phyloP scores from a whole-genome alignment of 2,888 invertebrate species.

The Ennomos erosarius region DNA sequence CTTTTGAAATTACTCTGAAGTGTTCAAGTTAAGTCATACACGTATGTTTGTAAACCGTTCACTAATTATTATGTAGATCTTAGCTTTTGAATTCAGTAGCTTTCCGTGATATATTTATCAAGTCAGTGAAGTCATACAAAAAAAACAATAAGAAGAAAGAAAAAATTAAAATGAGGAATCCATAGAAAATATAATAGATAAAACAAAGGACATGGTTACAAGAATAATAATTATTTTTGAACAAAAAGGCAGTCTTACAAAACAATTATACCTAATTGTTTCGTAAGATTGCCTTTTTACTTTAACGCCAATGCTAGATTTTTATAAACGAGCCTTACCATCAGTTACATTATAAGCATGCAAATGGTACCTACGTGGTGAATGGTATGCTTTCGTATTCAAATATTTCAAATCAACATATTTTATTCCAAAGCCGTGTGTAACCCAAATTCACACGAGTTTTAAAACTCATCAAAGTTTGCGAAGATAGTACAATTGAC shows the following conservation, averaged over 20 bases:
- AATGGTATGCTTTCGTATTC: slow-evolving; percentile 21
- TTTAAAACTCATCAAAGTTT: slow-evolving; percentile 37
- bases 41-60: slow-evolving; percentile 1
- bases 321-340: no score
- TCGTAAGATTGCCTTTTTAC: no score
- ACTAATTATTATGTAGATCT: background rate
- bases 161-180: no score
- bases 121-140: no score
- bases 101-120: background rate
- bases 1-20: slow-evolving; percentile 4
- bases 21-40: background rate
- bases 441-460: slow-evolving; percentile 29
- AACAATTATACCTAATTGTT: no score
- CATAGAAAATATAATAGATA: no score
- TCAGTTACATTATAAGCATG: no score
- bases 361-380: slow-evolving; percentile 8
- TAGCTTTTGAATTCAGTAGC: background rate
- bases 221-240: no score
- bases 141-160: no score
- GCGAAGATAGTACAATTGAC: slow-evolving; percentile 23
- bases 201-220: no score
- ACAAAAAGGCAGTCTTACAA: no score
- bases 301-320: no score
- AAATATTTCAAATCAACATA: slow-evolving; percentile 30
- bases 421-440: slow-evolving; percentile 32